Base-by-base conservation (phyloP, 2,888 invertebrate species). In the Myopa tessellatipennis region DNA sequence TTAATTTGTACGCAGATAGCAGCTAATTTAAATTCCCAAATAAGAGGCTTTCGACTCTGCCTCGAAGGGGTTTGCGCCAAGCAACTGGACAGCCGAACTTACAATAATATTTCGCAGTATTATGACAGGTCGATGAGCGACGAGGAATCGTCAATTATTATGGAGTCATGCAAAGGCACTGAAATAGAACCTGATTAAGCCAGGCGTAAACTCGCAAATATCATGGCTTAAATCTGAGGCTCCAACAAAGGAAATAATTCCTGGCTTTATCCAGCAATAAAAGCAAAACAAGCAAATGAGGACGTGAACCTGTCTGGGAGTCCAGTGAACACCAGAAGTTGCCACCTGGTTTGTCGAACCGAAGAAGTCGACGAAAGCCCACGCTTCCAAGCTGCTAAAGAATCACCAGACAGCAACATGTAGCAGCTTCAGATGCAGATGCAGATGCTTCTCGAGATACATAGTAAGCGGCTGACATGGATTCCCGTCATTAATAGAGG, bases 1-100 rank as follows among this genome's bases (percentile, higher is more conserved):
- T 76, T 76, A 76, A 55, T 26, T 52, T 67, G 65, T 74, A 67
- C 67, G 74, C 55, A 74, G 74, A 74, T 74, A 67, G 74, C 40
- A 74, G 74, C 60, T 67, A 74, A 74, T 74, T 74, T 65, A n/a
- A 63, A 50, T 74, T 74, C 34, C 26, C 26, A 14, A 72, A 61
- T 26, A 72, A 72, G 40, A 74, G 74, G 55, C 74, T 74, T 74
- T 74, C 50, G 52, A 74, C 67, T 45, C 63, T 65, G 65, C n/a
- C 45, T 68, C 67, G 45, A n/a, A 68, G 67, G 26, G 5, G n/a
- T 45, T 68, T 60, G 58, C 40, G 26, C 38, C 36, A 36, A 36
- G 26, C 61, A 18, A 10, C 26, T 10, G 61, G 10, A 61, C 58
- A 58, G 61, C 34, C 1, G 40, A 26, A 26, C 1, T 26, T 26